Base-by-base conservation (phyloP, 2,113 vertebrate genomes). In the Periophthalmus modestus region DNA sequence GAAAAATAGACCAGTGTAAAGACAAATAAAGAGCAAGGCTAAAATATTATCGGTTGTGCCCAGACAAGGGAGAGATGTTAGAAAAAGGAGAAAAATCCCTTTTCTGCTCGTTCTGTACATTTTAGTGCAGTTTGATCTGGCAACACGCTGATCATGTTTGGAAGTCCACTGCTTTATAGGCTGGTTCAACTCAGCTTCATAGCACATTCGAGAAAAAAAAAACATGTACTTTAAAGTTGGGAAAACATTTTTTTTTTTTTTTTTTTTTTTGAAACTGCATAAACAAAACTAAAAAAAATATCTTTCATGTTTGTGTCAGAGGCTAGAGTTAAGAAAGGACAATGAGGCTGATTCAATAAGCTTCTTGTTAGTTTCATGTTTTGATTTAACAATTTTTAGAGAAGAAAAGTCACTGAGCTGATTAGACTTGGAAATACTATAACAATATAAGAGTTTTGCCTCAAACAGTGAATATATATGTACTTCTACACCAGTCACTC, bases 41-140 rank as follows among this genome's bases (percentile, higher is more conserved):
- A n/a, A 58, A 33, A 73, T 59, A 23, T 66, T 72, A 80, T 66
- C 57, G 63, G 63, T 82, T 15, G 65, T 43, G 28, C 36, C 75
- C 63, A 43, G 65, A 54, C 71, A 58, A 69, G 39, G 39, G 57
- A 78, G 24, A 54, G 63, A 28, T 39, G 19, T 58, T 16, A 66
- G n/a, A 21, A 39, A 67, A 62, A 59, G 39, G 7, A 34, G 36
- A 7, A 28, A 73, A 59, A 63, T 12, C 23, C 19, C 18, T n/a
- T 65, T 39, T 65, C 16, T 16, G 23, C 9, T 36, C 33, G 2
- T 36, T 7, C 33, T 0, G 61, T 18, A 63, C 61, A 63, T 33
- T 63, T 34, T 36, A n/a, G 16, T 39, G 39, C 34, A 65, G 34
- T 43, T 19, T 43, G 34, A n/a, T 39, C 34, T 65, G 62, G 18